A percentile compares a stretch with the other conserved stretches of the same genome.
Evolutionary conservation across 2,888 invertebrate species (phyloP).

Genomic region (Pecten maximus): DNA sequence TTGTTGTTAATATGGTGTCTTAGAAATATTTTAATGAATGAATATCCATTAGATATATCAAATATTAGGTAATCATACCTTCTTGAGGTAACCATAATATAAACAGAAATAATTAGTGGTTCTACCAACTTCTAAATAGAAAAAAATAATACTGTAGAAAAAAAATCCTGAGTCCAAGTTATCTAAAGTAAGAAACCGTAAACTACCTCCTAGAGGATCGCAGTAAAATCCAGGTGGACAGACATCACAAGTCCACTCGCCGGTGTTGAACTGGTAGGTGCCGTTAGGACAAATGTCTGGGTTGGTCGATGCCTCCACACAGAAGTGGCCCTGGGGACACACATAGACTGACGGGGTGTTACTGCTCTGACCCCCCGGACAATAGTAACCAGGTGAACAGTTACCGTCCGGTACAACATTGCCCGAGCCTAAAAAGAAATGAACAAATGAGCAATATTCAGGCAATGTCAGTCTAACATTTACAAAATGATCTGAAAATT

Average conservation of each 20-base stretch:
- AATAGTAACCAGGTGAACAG: conserved; percentile 78
- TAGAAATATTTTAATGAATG: too few relatives aligned
- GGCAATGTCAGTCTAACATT: too few relatives aligned
- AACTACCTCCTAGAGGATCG: conserved; percentile 64
- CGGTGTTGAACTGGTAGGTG: conserved; percentile 75
- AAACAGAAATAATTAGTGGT: neutral
- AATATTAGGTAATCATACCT: neutral
- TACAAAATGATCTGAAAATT: too few relatives aligned
- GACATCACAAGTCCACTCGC: conserved; percentile 68
- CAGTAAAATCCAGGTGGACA: conserved; percentile 80
- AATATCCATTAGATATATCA: too few relatives aligned
- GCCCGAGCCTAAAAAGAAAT: conserved; percentile 75
- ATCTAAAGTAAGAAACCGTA: neutral
- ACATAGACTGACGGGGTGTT: conserved; percentile 72
- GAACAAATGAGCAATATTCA: too few relatives aligned
- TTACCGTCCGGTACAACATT: conserved; percentile 71
- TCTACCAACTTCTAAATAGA: neutral
- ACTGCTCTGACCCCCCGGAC: conserved; percentile 79
- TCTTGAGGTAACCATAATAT: neutral
- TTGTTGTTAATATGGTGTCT: too few relatives aligned
- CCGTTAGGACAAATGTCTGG: conserved; percentile 78
- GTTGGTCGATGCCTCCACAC: conserved; percentile 68
- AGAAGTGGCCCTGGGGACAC: conserved; percentile 78
- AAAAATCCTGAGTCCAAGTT: neutral
- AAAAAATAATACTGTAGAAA: neutral